Base-by-base conservation (phyloP, 2,113 vertebrate genomes). In the Tupaia chinensis region DNA sequence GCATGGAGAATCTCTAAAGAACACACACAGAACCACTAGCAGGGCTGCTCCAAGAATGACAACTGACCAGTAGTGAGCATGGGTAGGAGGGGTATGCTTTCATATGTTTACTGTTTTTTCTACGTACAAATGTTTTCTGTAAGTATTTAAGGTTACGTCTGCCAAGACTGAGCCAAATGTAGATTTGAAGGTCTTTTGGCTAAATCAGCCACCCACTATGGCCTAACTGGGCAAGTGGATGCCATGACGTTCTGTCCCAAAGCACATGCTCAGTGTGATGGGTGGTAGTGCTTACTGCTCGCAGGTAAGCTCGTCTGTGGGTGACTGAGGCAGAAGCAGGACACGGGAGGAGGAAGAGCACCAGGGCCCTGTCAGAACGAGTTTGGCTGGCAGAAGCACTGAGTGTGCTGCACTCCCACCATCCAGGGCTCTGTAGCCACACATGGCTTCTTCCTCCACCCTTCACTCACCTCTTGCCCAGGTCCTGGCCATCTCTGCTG, bases 71-170 rank as follows among this genome's bases (percentile, higher is more conserved):
- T 1, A 19, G 29, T 27, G 70, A 66, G 54, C 53, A 9, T 0
- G 2, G 9, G 22, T 70, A 19, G 27, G 53, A 95, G 25, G 44
- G 17, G 56, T 12, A 93, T 20, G 25, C 53, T 63, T 72, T 70
- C n/a, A 77, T 11, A 61, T 23, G 83, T 11, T 93, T 56, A 54
- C 23, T 16, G 79, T 58, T 91, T 66, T 72, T 69, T 68, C 54
- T 82, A 17, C 60, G 60, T 94, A 44, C 20, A n/a, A 20, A 20
- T 7, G 16, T 20, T 73, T 83, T 72, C 72, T n/a, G 7, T 34
- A 93, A 94, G 77, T 32, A 81, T 89, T 93, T 91, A 94, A 66
- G 60, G 94, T 14, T 53, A 25, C 9, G 60, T 60, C 88, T n/a
- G 77, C 29, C 53, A 76, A 68, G 29, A 88, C 0, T 53, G n/a